These are phyloP conservation scores for Homarus gammarus DNA, from an alignment of 2,888 invertebrate species.

Conservation along the genomic window DNA sequence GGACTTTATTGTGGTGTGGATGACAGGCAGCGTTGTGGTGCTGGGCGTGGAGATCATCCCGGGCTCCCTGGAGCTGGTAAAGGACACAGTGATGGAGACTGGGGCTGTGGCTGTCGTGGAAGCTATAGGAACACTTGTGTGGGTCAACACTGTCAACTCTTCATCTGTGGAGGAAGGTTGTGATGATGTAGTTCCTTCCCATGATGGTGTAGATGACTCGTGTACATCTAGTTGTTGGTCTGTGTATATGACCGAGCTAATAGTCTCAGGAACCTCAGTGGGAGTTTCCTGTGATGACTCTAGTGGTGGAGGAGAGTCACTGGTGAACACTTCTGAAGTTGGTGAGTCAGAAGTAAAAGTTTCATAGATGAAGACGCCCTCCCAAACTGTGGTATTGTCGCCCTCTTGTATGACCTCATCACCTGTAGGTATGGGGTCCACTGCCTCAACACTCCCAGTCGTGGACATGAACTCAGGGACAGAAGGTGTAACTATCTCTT, in stretches of 20 bases:
- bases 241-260: neutral
- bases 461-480: neutral
- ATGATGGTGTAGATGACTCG: neutral
- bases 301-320: neutral
- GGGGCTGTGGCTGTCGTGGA: neutral
- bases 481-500: neutral
- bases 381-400: neutral
- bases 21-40: constrained; percentile 18
- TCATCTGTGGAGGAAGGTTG: neutral
- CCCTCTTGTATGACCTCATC: neutral
- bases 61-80: neutral
- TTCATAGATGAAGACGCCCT: neutral
- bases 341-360: neutral
- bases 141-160: neutral
- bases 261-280: neutral
- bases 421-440: constrained; percentile 10
- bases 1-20: neutral
- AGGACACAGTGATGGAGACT: neutral
- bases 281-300: neutral
- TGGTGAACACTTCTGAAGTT: neutral
- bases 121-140: neutral
- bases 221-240: neutral
- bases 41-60: neutral
- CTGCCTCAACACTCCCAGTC: constrained; percentile 19
- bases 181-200: neutral